Evolutionary conservation across 1,140 invertebrate species (phyloP), one percentile per base, ranked within the genome.

Genomic region (Tetramorium alpestre): DNA sequence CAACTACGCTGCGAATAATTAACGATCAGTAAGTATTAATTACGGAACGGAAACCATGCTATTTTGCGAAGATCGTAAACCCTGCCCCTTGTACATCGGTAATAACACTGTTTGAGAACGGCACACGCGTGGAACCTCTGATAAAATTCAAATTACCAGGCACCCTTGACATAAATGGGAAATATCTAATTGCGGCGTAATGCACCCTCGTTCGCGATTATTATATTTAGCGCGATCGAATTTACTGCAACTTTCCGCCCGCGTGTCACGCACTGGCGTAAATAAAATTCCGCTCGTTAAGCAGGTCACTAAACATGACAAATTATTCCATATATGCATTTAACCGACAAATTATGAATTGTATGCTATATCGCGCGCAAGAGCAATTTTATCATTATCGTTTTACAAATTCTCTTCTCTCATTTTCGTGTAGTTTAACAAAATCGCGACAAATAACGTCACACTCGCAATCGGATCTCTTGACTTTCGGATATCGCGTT

Each of bases 101-200:
- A 44, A 16, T 65, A 81, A 38, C 41, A 22, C 25, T 38, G 16
- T 47, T 82, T 44, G 54, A 47, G 25, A 10, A 38, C 65, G 25
- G n/a, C 16, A 33, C 38, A 54, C 28, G 7, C n/a, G 10, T 49
- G 5, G 6, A 25, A 49, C 3, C 69, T 75, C 38, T 62, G 69
- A 82, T 82, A 33, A 82, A 82, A 82, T 82, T 82, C 41, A 82
- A 72, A 82, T 82, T 82, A 58, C 25, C 65, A 58, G 7, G 41
- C 41, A 73, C 25, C 54, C 67, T 73, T 82, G 67, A 82, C 54
- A 82, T 25, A 73, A 82, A 73, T 82, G 41, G 25, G 18, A 73
- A 73, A 73, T 82, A 73, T 49, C 67, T 60, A 82, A 82, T 73
- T 82, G 80, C 33, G 67, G 41, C 54, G 67, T 82, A 73, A 73